Percentiles rank a stretch among this genome's conserved stretches.
Conservation (phyloP, 2,888 invertebrate genomes). For the Andrena praecox region DNA sequence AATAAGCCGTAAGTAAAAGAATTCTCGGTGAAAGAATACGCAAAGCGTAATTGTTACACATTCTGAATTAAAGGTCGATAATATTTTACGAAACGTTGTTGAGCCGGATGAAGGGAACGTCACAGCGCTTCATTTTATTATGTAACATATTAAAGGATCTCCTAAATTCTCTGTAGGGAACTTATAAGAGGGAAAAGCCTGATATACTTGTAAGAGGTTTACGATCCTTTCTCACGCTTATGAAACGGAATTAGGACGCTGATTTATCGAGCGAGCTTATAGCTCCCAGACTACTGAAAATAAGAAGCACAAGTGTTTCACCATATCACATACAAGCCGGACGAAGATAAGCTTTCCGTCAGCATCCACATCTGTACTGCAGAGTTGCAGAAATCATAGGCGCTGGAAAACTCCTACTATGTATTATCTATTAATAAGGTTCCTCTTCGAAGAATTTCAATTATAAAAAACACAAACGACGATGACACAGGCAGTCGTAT, state of each 20-base stretch:
- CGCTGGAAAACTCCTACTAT: too few species aligned
- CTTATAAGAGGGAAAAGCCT: constrained; percentile 8
- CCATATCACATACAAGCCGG: background rate
- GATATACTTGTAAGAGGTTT: constrained; percentile 51
- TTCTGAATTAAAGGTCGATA: background rate
- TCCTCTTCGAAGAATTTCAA: too few species aligned
- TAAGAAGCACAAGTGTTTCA: background rate
- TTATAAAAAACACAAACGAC: too few species aligned
- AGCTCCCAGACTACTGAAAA: background rate
- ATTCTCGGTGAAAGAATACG: too few species aligned
- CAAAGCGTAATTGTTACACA: too few species aligned
- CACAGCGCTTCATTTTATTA: constrained; percentile 25
- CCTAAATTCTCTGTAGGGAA: background rate
- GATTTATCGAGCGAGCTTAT: constrained; percentile 33
- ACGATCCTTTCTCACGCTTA: constrained; percentile 33
- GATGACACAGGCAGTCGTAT: too few species aligned
- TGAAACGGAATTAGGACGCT: constrained; percentile 37
- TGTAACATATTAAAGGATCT: constrained; percentile 26
- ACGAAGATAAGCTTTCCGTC: background rate
- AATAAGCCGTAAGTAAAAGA: too few species aligned
- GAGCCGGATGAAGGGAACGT: constrained; percentile 11
- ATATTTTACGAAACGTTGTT: constrained; percentile 3
- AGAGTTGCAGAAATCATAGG: background rate
- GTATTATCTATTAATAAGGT: too few species aligned
- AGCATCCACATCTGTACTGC: background rate